Conservation (phyloP, 1,140 invertebrate genomes). For the Zaprionus kolodkinae region DNA sequence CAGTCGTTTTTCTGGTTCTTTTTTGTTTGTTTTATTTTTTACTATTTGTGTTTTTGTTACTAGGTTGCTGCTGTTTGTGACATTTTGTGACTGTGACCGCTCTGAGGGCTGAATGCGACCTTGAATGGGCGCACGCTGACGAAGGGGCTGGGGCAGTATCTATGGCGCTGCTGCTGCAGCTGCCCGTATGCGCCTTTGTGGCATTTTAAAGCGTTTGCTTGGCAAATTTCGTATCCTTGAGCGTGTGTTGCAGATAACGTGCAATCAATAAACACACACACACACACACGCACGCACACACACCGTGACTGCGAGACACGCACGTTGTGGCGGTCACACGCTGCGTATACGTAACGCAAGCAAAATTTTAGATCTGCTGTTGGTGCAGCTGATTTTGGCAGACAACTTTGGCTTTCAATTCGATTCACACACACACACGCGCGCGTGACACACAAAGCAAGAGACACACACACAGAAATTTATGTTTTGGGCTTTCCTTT, state of each 20-base stretch:
- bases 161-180: constrained; percentile 44
- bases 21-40: constrained; percentile 13
- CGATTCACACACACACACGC: constrained; percentile 22
- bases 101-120: constrained; percentile 55
- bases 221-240: constrained; percentile 36
- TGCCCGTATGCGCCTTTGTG: constrained; percentile 26
- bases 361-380: constrained; percentile 23
- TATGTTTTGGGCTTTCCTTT: constrained; percentile 35
- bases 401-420: constrained; percentile 36
- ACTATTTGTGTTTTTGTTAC: constrained; percentile 11
- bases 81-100: constrained; percentile 56
- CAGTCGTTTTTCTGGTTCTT: constrained; percentile 21
- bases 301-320: neutral
- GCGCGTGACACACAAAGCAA: constrained; percentile 2
- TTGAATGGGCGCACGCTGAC: constrained; percentile 50
- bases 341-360: constrained; percentile 66
- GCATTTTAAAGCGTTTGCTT: constrained; percentile 39
- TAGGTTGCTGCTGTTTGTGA: constrained; percentile 66
- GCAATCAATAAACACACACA: constrained; percentile 67
- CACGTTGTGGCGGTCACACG: constrained; percentile 38
- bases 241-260: constrained; percentile 37
- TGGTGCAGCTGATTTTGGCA: constrained; percentile 40
- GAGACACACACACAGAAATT: constrained; percentile 18
- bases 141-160: constrained; percentile 10
- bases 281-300: constrained; percentile 23